Evolutionary conservation across 1,140 invertebrate genomes (phyloP).

Genomic region (Metopolophium dirhodum): DNA sequence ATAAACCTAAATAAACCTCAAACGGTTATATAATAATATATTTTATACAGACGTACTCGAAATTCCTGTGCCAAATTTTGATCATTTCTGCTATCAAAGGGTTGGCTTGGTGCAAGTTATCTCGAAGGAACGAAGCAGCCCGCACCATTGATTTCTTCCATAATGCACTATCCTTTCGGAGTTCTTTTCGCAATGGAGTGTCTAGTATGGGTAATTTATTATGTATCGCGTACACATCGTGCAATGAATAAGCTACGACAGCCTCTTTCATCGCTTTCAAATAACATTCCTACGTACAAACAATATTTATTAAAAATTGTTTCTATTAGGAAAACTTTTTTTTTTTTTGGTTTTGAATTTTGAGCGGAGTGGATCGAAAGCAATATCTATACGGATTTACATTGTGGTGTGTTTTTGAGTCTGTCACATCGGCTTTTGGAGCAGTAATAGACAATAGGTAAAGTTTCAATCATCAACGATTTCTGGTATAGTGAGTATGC

Average conservation of each 20-base stretch:
- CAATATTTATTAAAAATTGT: neutral
- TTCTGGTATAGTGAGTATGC: too few relatives aligned
- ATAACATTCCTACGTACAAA: slow-evolving; percentile 40
- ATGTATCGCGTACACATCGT: neutral
- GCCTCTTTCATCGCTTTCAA: slow-evolving; percentile 51
- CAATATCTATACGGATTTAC: too few relatives aligned
- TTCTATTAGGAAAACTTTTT: neutral
- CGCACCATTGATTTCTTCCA: slow-evolving; percentile 43
- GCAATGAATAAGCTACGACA: slow-evolving; percentile 6
- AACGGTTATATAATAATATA: neutral
- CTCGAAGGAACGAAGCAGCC: slow-evolving; percentile 17
- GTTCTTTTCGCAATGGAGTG: slow-evolving; percentile 45
- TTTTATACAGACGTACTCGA: slow-evolving; percentile 8
- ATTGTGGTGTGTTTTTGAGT: too few relatives aligned
- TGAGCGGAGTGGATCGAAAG: too few relatives aligned
- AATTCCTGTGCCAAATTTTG: slow-evolving; percentile 44
- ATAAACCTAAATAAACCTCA: neutral
- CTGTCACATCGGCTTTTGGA: too few relatives aligned
- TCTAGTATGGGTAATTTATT: slow-evolving; percentile 32
- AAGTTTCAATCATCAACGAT: too few relatives aligned
- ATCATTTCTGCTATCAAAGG: slow-evolving; percentile 50
- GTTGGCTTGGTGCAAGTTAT: slow-evolving; percentile 47
- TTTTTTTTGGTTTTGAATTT: too few relatives aligned
- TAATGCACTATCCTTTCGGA: slow-evolving; percentile 14
- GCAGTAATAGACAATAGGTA: too few relatives aligned